Conservation (phyloP, 2,113 vertebrate species). For the Cromileptes altivelis region DNA sequence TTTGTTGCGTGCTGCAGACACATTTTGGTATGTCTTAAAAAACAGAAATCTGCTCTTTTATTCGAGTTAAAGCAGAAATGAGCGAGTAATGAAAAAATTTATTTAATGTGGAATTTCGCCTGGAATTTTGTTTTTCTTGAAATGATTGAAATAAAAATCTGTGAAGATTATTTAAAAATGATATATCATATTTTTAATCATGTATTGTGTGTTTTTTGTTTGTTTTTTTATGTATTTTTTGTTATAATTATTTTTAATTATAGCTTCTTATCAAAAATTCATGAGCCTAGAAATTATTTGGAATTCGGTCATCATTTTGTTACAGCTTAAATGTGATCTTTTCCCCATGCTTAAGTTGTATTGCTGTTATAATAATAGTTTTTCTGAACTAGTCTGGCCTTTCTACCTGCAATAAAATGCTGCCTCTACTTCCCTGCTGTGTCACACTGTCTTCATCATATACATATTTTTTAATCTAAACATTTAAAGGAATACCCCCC, state of each 20-base stretch:
- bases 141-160: not conserved
- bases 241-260: too few species aligned
- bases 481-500: too few species aligned
- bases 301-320: not conserved
- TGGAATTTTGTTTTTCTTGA: not conserved
- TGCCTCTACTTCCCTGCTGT: not conserved
- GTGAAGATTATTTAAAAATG: not conserved
- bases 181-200: too few species aligned
- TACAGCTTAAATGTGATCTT: too few species aligned
- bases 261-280: too few species aligned
- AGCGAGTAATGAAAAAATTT: not conserved
- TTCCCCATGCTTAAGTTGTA: not conserved
- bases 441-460: not conserved
- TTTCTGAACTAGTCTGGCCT: not conserved
- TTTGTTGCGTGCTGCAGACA: slow-evolving; percentile 29
- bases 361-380: not conserved
- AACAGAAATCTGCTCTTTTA: not conserved
- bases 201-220: too few species aligned
- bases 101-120: not conserved
- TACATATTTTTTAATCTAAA: too few species aligned
- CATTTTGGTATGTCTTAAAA: not conserved
- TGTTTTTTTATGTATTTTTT: too few species aligned
- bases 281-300: not conserved
- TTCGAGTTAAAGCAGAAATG: not conserved
- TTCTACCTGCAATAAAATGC: not conserved